phyloP scores from a whole-genome alignment of 2,888 invertebrate genomes.

The Eupithecia subfuscata region DNA sequence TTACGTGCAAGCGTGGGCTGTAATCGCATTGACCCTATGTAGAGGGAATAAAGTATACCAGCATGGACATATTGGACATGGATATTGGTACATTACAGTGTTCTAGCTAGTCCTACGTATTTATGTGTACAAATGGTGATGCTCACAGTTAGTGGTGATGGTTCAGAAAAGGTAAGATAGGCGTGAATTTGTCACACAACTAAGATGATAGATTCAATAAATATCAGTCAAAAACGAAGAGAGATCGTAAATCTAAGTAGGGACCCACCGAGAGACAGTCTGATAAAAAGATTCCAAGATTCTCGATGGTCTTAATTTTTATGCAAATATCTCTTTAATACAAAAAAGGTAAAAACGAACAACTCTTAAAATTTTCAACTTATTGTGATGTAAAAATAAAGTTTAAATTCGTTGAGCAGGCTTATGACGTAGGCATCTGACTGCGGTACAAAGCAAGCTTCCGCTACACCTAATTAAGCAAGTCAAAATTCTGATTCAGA shows the following conservation, averaged over 20 bases:
- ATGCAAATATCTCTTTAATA: conserved; percentile 51
- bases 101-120: background rate
- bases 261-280: background rate
- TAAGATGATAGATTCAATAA: too few species aligned
- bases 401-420: conserved; percentile 6
- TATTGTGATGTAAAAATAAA: conserved; percentile 4
- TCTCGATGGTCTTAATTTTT: conserved; percentile 57
- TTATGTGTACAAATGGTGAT: background rate
- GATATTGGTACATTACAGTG: background rate
- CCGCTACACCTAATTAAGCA: conserved; percentile 54
- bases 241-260: background rate
- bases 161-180: background rate
- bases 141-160: background rate
- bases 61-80: background rate
- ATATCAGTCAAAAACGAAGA: too few species aligned
- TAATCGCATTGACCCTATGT: conserved; percentile 43
- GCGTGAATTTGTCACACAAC: background rate
- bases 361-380: conserved; percentile 7
- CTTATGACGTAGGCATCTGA: conserved; percentile 16
- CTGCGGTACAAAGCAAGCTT: conserved; percentile 37
- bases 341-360: background rate
- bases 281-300: background rate
- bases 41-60: background rate
- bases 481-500: conserved; percentile 51
- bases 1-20: conserved; percentile 58